Percentiles rank a stretch among this genome's conserved stretches.
These are phyloP conservation scores for Apis laboriosa DNA, from an alignment of 1,140 invertebrate genomes.

Conservation along the genomic window DNA sequence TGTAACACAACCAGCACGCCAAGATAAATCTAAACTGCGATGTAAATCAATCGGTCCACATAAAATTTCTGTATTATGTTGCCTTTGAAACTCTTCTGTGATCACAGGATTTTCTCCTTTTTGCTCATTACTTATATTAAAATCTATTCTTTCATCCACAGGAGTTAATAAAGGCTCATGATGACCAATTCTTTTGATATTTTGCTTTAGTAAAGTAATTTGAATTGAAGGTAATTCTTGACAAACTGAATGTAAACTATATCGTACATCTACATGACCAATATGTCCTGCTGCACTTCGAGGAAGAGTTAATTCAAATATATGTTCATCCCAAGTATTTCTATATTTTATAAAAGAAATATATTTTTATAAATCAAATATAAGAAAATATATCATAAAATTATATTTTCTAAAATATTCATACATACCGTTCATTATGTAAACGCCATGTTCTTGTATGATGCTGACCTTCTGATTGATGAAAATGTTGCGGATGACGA, in stretches of 20 bases:
- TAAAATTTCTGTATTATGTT: slow-evolving; percentile 93
- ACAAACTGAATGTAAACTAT: slow-evolving; percentile 89
- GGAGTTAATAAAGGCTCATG: slow-evolving; percentile 75
- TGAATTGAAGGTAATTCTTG: slow-evolving; percentile 83
- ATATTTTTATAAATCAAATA: not conserved
- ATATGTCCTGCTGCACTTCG: slow-evolving; percentile 85
- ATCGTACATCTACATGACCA: slow-evolving; percentile 94
- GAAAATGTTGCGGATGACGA: slow-evolving; percentile 89
- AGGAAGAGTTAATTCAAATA: slow-evolving; percentile 93
- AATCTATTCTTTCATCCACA: slow-evolving; percentile 84
- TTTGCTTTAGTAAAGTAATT: slow-evolving; percentile 92
- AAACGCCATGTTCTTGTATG: slow-evolving; percentile 92
- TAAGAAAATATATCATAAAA: not conserved
- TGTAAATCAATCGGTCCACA: slow-evolving; percentile 92
- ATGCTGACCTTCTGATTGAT: slow-evolving; percentile 89
- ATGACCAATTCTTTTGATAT: slow-evolving; percentile 86
- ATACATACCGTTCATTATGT: slow-evolving; percentile 88
- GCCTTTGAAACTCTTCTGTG: slow-evolving; percentile 90
- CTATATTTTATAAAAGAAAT: slow-evolving; percentile 72
- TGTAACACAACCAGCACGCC: slow-evolving; percentile 90
- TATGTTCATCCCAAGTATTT: slow-evolving; percentile 94
- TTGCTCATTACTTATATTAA: slow-evolving; percentile 80
- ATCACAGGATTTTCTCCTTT: slow-evolving; percentile 88
- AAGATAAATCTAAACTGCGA: slow-evolving; percentile 91
- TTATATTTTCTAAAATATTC: not conserved